Evolutionary conservation across 2,888 invertebrate species (phyloP), one percentile per base, ranked within the genome.

Genomic region (Caenorhabditis drosophilae): DNA sequence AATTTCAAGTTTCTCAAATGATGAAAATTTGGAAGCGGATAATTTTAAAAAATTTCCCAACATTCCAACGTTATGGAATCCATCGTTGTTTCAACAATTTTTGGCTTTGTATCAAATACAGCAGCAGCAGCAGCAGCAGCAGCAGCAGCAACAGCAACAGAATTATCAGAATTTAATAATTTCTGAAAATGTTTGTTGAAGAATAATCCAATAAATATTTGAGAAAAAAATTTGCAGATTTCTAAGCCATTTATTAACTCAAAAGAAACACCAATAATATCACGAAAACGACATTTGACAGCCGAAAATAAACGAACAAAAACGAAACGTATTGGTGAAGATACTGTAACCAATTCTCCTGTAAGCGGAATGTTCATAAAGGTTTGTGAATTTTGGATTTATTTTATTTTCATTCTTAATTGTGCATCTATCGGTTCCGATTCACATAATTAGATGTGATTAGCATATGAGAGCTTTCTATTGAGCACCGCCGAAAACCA

Each of bases 321-420:
- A 63, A 12, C 12, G 31, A 4, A 23, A 23, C 4, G 23, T 12
- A 20, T 42, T 4, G 42, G 42, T n/a, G 70, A 76, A 16, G 83
- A 83, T 52, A 75, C 75, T 22, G 82, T 79, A 52, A 83, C 80
- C 6, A 72, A 71, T 35, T 79, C 79, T 34, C 83, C 83, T 38
- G 83, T 83, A 22, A 80, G 79, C 49, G 83, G 83, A 49, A 83
- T 83, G 83, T 81, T 79, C 67, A 83, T 83, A 47, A 81, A 78
- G 72, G 81, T 81, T 26, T 38, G 67, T 44, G 38, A 34, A 18
- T 26, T 44, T 20, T 36, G 36, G 15, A 16, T 31, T 31, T 7
- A n/a, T n/a, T n/a, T n/a, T n/a, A n/a, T n/a, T n/a, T n/a, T n/a
- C n/a, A n/a, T n/a, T n/a, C n/a, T n/a, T n/a, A n/a, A n/a, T n/a